These are phyloP conservation scores for Agelaius tricolor DNA, from an alignment of 2,113 vertebrate genomes.

Conservation along the genomic window DNA sequence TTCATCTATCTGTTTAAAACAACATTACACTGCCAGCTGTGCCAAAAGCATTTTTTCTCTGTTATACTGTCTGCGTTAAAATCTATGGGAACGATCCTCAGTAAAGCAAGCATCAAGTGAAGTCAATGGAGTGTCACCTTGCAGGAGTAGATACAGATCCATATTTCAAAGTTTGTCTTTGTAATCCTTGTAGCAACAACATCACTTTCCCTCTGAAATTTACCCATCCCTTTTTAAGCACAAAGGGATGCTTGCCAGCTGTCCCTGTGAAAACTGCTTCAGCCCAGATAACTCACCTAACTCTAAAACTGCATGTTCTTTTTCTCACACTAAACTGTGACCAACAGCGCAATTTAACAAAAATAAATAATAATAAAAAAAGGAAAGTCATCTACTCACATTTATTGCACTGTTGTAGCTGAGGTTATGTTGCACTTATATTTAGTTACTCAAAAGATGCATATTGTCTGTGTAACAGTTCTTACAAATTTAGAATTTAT, in stretches of 20 bases:
- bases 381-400: neutral
- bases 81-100: neutral
- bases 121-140: slow-evolving; percentile 22
- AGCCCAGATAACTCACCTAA: neutral
- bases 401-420: neutral
- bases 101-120: neutral
- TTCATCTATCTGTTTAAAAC: neutral
- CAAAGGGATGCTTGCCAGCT: neutral
- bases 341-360: neutral
- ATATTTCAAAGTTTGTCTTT: slow-evolving; percentile 24
- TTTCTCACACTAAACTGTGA: neutral
- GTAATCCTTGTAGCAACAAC: slow-evolving; percentile 10
- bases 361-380: neutral
- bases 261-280: neutral
- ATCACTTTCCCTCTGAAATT: neutral
- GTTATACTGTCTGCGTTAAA: neutral
- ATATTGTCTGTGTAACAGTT: neutral
- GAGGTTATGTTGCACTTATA: neutral
- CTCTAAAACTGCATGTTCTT: neutral
- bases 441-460: neutral
- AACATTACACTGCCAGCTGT: neutral
- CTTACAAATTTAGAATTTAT: neutral
- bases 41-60: neutral
- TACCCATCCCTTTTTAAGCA: neutral
- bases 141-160: neutral